Percentiles rank a stretch among this genome's conserved stretches.
These are phyloP conservation scores for Tipula unca DNA, from an alignment of 2,888 invertebrate genomes.

Conservation along the genomic window DNA sequence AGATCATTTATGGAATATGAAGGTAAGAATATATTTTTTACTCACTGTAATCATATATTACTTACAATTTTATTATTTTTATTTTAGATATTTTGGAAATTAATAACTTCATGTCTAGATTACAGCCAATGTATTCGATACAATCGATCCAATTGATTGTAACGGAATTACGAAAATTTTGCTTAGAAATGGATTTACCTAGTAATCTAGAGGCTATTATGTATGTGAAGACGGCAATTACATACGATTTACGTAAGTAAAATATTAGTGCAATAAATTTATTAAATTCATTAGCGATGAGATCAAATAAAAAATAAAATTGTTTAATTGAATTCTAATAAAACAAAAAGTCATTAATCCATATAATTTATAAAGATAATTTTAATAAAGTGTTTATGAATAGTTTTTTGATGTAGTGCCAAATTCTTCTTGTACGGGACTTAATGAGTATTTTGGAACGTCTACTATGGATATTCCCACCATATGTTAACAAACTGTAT, in stretches of 20 bases:
- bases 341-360: background rate
- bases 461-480: background rate
- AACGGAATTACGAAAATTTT: conserved; percentile 36
- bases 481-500: background rate
- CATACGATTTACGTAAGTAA: conserved; percentile 14
- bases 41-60: background rate
- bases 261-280: background rate
- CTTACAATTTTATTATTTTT: background rate
- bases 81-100: conserved; percentile 36
- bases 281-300: background rate
- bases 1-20: conserved; percentile 40
- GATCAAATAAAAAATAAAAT: background rate
- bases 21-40: conserved; percentile 29
- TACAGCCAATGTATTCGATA: conserved; percentile 34
- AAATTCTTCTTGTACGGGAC: background rate
- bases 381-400: conserved; percentile 1
- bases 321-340: background rate
- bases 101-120: conserved; percentile 38
- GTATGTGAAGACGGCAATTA: background rate
- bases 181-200: conserved; percentile 35
- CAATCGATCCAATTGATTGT: conserved; percentile 39
- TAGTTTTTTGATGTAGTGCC: background rate
- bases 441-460: background rate
- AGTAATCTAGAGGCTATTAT: background rate
- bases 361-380: background rate